Evolutionary conservation across 1,140 invertebrate genomes (phyloP).

Genomic region (fruit fly (Drosophila melanogaster)): DNA sequence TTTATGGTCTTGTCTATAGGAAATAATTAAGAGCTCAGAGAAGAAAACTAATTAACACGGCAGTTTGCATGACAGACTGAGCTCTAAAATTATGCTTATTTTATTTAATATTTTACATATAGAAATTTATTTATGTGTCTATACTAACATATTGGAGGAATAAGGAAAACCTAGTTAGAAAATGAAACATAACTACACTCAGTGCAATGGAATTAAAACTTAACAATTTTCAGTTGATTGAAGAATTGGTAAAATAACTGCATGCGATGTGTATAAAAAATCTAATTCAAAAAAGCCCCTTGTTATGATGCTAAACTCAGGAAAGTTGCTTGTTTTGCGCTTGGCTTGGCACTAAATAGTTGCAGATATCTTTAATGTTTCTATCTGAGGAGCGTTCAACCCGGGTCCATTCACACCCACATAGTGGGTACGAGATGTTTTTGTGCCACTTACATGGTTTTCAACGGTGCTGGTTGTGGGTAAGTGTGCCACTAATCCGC

Average conservation of each 20-base stretch:
- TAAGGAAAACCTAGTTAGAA: no score
- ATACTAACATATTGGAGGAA: no score
- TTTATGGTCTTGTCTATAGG: slow-evolving; percentile 22
- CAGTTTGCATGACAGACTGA: slow-evolving; percentile 13
- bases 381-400: slow-evolving; percentile 34
- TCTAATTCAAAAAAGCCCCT: background rate
- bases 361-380: slow-evolving; percentile 49
- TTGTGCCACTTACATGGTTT: slow-evolving; percentile 50
- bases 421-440: slow-evolving; percentile 15
- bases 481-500: slow-evolving; percentile 55
- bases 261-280: no score
- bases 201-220: no score
- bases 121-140: background rate
- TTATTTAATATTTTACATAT: background rate
- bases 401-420: slow-evolving; percentile 9
- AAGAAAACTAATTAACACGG: slow-evolving; percentile 19
- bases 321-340: slow-evolving; percentile 33
- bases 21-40: slow-evolving; percentile 8
- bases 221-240: no score
- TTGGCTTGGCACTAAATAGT: slow-evolving; percentile 29
- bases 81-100: slow-evolving; percentile 1
- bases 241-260: no score
- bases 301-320: slow-evolving; percentile 1
- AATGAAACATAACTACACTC: no score
- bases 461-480: slow-evolving; percentile 19